These are phyloP conservation scores for Tribolium freemani DNA, from an alignment of 2,888 invertebrate species.

Conservation along the genomic window DNA sequence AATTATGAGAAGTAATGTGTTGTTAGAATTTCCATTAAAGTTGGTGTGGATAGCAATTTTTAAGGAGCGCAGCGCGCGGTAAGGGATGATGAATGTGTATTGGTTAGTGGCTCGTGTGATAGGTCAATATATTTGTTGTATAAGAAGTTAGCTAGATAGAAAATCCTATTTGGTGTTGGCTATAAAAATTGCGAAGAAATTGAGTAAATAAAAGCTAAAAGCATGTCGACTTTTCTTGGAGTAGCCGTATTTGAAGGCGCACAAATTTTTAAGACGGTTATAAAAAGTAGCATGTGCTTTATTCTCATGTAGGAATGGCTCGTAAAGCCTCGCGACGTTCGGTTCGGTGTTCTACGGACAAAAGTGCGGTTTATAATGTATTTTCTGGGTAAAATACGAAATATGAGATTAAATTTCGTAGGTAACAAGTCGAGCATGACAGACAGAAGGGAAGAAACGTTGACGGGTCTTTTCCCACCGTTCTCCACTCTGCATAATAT, in stretches of 20 bases:
- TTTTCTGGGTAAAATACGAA: constrained; percentile 46
- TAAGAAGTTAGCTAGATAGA: constrained; percentile 12
- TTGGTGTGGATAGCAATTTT: not conserved
- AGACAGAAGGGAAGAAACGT: constrained; percentile 33
- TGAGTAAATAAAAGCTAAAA: constrained; percentile 42
- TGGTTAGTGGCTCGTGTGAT: constrained; percentile 17
- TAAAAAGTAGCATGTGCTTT: constrained; percentile 46
- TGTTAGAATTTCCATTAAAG: not conserved
- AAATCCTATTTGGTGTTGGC: constrained; percentile 20
- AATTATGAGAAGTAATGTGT: not conserved
- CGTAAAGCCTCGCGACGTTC: constrained; percentile 44
- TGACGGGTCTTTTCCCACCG: constrained; percentile 37
- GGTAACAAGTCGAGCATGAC: constrained; percentile 44
- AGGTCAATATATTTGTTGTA: constrained; percentile 22
- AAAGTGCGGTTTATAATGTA: constrained; percentile 46
- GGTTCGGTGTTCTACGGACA: constrained; percentile 29
- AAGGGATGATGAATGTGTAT: constrained; percentile 12
- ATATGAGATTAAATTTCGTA: constrained; percentile 47
- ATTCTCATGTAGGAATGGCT: constrained; percentile 45
- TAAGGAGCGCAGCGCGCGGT: not conserved
- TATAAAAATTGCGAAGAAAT: constrained; percentile 33
- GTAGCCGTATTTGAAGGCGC: constrained; percentile 35
- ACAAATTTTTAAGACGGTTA: constrained; percentile 43
- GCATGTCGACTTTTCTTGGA: constrained; percentile 38
- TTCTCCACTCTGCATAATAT: constrained; percentile 59